Base-by-base conservation (phyloP, 2,797 vertebrate genomes). In the Thaleichthys pacificus region DNA sequence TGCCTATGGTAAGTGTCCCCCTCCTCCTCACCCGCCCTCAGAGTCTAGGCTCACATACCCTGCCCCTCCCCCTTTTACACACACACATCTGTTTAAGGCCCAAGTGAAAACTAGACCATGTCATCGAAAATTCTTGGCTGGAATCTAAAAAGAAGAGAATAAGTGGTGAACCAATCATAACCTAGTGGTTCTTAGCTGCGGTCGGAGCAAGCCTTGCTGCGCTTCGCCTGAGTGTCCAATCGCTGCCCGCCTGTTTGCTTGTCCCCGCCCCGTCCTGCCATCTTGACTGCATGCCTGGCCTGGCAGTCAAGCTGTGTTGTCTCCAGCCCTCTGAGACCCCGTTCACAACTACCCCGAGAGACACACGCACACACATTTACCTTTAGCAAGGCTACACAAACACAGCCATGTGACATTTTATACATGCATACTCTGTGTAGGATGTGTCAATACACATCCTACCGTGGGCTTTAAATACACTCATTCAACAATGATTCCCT, bases 1-100 rank as follows among this genome's bases (percentile, higher is more conserved):
- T 75, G 96, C 97, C 76, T 99, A 99, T 72, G 97, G 97, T 99
- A 97, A 19, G 97, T 96, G 93, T 76, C 76, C 58, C 8, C 9
- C 77, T 38, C 73, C 65, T 12, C 30, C 30, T 11, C 19, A 64
- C 42, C 60, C 24, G 21, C 57, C 85, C 84, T 83, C 85, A 83
- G 21, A 83, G 21, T 22, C 58, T 14, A 22, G 9, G n/a, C 24
- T 54, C 47, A 57, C 24, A 68, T 60, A 26, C 26, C 47, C 19
- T 26, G 56, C 58, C 12, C 19, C 56, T 17, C 26, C 51, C 47
- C 35, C 42, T 73, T 49, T 73, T 58, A 70, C 24, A 15, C 21
- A 26, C 58, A 42, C 56, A 19, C 2, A 61, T n/a, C 21, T 58
- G 56, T n/a, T 58, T n/a, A 7, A 17, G 3, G 21, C 56, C 56